Conservation (phyloP, 1,140 invertebrate genomes). For the Dysdera silvatica region DNA sequence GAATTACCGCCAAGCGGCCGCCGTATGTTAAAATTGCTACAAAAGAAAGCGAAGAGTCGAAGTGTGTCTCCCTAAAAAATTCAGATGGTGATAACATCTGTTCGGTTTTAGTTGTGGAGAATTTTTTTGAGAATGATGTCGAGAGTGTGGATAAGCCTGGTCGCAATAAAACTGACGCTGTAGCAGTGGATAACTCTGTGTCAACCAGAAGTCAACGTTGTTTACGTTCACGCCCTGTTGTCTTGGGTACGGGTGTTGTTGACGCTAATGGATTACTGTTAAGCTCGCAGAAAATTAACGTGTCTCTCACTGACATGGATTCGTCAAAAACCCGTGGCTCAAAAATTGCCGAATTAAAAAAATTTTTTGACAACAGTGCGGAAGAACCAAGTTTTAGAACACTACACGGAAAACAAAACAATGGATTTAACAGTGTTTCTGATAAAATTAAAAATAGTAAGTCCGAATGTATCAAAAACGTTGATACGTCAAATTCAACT, state of each 20-base stretch:
- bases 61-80: neutral
- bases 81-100: neutral
- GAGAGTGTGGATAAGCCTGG: slow-evolving; percentile 2
- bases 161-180: neutral
- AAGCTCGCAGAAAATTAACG: slow-evolving; percentile 2
- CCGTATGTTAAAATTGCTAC: neutral
- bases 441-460: neutral
- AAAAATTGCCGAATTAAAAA: slow-evolving; percentile 17
- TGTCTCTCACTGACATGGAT: neutral
- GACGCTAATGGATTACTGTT: neutral
- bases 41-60: neutral
- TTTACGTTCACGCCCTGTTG: neutral
- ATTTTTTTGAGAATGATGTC: neutral
- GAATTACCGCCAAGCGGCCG: neutral
- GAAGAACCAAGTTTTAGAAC: neutral
- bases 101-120: neutral
- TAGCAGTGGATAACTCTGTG: slow-evolving; percentile 11
- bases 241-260: neutral
- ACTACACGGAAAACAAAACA: neutral
- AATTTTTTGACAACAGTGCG: slow-evolving; percentile 1
- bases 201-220: neutral
- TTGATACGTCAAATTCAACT: neutral
- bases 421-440: neutral
- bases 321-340: slow-evolving; percentile 7
- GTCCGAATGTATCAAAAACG: neutral